These are phyloP conservation scores for Jaculus jaculus DNA, from an alignment of 2,113 vertebrate genomes.

Conservation along the genomic window DNA sequence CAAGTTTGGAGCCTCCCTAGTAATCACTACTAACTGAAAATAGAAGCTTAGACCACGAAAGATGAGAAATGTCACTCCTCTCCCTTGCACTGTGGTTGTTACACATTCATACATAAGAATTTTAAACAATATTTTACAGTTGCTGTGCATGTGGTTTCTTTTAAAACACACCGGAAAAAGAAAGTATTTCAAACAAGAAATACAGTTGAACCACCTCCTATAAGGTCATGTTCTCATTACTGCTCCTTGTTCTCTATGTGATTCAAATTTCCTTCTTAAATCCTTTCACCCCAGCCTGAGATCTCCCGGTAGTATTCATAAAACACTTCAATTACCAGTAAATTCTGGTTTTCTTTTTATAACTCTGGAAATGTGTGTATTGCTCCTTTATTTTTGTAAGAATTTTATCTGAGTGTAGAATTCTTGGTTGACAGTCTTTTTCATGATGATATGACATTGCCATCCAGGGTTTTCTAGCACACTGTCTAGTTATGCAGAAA, in stretches of 20 bases:
- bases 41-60: too few relatives aligned
- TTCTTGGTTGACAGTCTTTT: not conserved
- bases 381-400: not conserved
- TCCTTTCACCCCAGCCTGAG: not conserved
- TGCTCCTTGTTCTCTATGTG: not conserved
- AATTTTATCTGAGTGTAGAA: not conserved
- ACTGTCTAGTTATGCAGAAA: too few relatives aligned
- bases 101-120: not conserved
- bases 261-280: not conserved
- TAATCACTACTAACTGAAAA: too few relatives aligned
- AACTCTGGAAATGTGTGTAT: not conserved
- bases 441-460: not conserved
- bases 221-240: not conserved
- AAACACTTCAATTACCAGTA: not conserved
- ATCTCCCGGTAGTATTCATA: not conserved
- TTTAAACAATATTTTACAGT: not conserved
- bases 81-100: not conserved
- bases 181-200: not conserved
- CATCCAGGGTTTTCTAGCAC: not conserved
- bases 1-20: too few relatives aligned
- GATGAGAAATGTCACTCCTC: too few relatives aligned
- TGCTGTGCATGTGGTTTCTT: not conserved
- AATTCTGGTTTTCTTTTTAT: not conserved
- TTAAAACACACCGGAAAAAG: not conserved
- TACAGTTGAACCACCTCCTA: not conserved